Evolutionary conservation across 2,888 invertebrate genomes (phyloP).

Genomic region (Neoitamus cyanurus): DNA sequence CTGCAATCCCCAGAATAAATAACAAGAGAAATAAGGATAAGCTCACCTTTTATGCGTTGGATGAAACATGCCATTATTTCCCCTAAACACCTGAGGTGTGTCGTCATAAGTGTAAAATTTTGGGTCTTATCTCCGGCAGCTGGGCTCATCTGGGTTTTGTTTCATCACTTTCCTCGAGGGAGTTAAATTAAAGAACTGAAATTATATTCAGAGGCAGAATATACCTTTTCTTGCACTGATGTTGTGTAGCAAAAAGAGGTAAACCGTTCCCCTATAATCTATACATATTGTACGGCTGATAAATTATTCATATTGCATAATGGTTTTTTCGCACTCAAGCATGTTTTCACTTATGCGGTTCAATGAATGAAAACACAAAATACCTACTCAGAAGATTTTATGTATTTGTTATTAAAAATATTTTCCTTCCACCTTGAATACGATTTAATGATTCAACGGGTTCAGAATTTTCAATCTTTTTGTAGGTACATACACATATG

Average conservation of each 20-base stretch:
- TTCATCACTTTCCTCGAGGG: background rate
- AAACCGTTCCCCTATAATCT: background rate
- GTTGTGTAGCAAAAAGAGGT: background rate
- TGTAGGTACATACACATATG: too few relatives aligned
- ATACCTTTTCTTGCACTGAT: background rate
- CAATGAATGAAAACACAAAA: background rate
- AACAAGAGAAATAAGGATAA: background rate
- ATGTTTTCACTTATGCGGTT: background rate
- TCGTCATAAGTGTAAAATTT: slow-evolving; percentile 1
- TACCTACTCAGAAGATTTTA: background rate
- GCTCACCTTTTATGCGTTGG: background rate
- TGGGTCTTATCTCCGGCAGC: background rate
- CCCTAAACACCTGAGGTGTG: background rate
- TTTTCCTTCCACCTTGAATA: too few relatives aligned
- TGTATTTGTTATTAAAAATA: background rate
- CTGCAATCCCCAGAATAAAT: background rate
- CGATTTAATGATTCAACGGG: too few relatives aligned
- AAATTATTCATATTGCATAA: background rate
- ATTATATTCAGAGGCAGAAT: background rate
- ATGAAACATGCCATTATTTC: background rate
- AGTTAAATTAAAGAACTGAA: background rate
- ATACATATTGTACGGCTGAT: background rate
- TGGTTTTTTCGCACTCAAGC: background rate
- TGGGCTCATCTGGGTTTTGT: background rate
- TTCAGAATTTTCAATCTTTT: too few relatives aligned